Conservation (phyloP, 2,113 vertebrate species). For the Prunella fulvescens region DNA sequence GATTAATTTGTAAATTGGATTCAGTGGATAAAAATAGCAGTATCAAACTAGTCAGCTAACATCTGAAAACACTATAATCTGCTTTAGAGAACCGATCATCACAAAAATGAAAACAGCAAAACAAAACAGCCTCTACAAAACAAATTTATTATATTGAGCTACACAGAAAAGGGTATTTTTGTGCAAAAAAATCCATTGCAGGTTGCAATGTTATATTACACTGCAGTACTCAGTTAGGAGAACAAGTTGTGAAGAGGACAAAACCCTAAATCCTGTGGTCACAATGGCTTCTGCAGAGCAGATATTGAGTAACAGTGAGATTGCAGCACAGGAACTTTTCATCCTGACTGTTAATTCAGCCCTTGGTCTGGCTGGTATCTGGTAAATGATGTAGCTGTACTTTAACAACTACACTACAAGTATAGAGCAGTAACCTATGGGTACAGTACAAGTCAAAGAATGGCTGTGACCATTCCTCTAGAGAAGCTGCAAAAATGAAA, state of each 20-base stretch:
- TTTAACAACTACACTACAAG: accelerated
- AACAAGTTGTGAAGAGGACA: neutral
- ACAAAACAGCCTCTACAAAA: neutral
- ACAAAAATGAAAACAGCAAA: neutral
- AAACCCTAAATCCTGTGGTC: neutral
- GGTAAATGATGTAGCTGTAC: accelerated
- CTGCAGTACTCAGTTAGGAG: neutral
- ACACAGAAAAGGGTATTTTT: neutral
- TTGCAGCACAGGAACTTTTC: neutral
- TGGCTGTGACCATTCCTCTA: neutral
- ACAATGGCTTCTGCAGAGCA: neutral
- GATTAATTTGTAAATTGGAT: neutral
- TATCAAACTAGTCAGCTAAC: neutral
- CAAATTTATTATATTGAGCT: neutral
- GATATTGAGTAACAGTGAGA: neutral
- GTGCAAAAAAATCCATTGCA: neutral
- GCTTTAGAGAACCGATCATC: neutral
- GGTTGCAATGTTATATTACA: neutral
- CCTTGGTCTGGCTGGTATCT: neutral
- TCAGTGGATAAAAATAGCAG: neutral
- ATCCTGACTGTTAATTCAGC: neutral
- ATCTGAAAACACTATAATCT: neutral
- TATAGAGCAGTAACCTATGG: neutral
- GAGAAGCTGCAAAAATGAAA: neutral
- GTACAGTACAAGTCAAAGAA: neutral